Conservation (phyloP, 1,140 invertebrate species). For the Odontomachus brunneus region DNA sequence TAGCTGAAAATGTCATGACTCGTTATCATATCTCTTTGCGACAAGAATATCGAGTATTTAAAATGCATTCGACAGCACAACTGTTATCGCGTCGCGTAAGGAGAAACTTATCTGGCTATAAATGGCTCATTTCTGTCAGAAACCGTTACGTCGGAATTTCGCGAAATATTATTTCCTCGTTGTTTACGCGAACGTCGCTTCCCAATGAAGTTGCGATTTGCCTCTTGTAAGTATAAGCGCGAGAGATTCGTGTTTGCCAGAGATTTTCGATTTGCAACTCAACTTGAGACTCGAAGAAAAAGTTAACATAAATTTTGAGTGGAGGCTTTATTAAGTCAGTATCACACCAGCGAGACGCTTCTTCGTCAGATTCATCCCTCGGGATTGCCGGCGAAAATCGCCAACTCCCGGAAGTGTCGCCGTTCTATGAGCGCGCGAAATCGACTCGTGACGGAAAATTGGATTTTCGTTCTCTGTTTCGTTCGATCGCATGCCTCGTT, state of each 20-base stretch:
- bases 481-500: neutral
- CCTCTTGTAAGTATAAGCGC: neutral
- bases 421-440: constrained; percentile 1
- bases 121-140: neutral
- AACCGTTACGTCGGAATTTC: neutral
- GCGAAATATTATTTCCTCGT: neutral
- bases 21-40: no score
- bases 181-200: neutral
- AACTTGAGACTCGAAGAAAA: neutral
- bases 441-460: constrained; percentile 33
- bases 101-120: neutral
- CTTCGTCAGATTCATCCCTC: constrained; percentile 12
- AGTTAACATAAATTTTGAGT: constrained; percentile 40
- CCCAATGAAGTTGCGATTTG: neutral
- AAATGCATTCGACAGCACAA: neutral
- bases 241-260: neutral
- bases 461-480: constrained; percentile 30
- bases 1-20: neutral
- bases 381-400: constrained; percentile 39
- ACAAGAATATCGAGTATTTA: neutral
- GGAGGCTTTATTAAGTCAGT: constrained; percentile 43
- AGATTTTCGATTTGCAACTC: constrained; percentile 31
- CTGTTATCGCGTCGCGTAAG: neutral
- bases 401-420: constrained; percentile 16
- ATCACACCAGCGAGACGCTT: neutral